Evolutionary conservation across 2,113 vertebrate genomes (phyloP), one percentile per base, ranked within the genome.

Genomic region (Eulemur macaco): DNA sequence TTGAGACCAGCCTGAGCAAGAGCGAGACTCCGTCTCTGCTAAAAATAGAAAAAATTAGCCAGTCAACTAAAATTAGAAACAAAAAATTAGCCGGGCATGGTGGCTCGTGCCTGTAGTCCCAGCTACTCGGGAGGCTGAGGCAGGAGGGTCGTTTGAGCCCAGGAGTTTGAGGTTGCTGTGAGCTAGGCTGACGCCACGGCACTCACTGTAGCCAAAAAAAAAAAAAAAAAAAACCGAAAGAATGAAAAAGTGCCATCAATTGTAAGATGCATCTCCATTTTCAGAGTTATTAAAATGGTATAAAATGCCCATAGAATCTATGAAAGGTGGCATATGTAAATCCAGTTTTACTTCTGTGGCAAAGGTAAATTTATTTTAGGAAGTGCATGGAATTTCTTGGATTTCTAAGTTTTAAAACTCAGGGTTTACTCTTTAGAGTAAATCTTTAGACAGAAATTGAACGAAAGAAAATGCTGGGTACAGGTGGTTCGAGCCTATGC

Each of bases 361-460:
- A 86, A 83, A 91, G 20, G 10, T 60, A 81, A 84, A 93, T 91
- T 80, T 86, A n/a, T 77, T 91, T 73, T 96, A 88, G 94, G 42
- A 88, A 93, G 6, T 85, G 0, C 86, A 27, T 82, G 7, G 25
- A 63, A 81, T 73, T 76, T 81, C 89, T 78, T 82, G 25, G 15
- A 54, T 95, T 87, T 20, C 11, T 92, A 84, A 21, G 12, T 80
- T 86, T 96, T 64, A 84, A 78, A 64, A 58, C 84, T 84, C 18
- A 54, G 80, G 54, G 8, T 21, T 74, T 96, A 52, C 5, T 92
- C 34, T 91, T 54, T 69, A 64, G 60, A 83, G 31, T 87, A 78
- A 78, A 63, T 93, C 17, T 94, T 76, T 52, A 73, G 27, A 68
- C 25, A 91, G 42, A 85, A 96, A 52, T 47, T 93, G 29, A 21